Base-by-base conservation (phyloP, 2,797 vertebrate species). In the Masticophis lateralis region DNA sequence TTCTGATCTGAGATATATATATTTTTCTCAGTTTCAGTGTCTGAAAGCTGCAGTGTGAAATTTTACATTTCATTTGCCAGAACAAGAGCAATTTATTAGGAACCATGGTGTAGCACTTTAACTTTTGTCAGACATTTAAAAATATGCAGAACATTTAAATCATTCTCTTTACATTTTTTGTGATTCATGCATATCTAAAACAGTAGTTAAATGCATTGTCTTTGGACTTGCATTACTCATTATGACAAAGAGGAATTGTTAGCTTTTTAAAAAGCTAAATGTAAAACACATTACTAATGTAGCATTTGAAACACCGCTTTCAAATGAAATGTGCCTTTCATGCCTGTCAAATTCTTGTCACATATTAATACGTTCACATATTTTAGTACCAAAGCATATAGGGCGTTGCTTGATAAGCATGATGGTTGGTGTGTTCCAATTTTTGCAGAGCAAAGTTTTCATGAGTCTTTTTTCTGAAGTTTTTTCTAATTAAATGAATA, bases 11-110 rank as follows among this genome's bases (percentile, higher is more conserved):
- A 87, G 91, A 32, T 92, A 87, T 95, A 88, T 96, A 92, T 37
- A 94, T 95, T 92, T 89, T 94, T n/a, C 94, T 94, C 93, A 89
- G 16, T 74, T 91, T 91, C 55, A 94, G 60, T 55, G 92, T 92
- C 92, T 93, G 91, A 95, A 95, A 96, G 91, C 94, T 92, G 83
- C 60, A 1, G 0, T 94, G 94, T 57, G 93, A 43, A 94, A 91
- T 92, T 95, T 94, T 95, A 95, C 95, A 95, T 94, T 88, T 16
- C 89, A 92, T 96, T 95, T 95, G 95, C 91, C 27, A 37, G 94
- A 93, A 93, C 93, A 94, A 86, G 16, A 61, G 43, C 91, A 60
- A 79, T 79, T 96, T 95, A 94, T 96, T 92, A 90, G 28, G 0
- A 0, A 88, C 87, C 51, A 8, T 87, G 90, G 60, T 74, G 86